Evolutionary conservation across 2,888 invertebrate species (phyloP).

Genomic region (Dolichopus griseipennis): DNA sequence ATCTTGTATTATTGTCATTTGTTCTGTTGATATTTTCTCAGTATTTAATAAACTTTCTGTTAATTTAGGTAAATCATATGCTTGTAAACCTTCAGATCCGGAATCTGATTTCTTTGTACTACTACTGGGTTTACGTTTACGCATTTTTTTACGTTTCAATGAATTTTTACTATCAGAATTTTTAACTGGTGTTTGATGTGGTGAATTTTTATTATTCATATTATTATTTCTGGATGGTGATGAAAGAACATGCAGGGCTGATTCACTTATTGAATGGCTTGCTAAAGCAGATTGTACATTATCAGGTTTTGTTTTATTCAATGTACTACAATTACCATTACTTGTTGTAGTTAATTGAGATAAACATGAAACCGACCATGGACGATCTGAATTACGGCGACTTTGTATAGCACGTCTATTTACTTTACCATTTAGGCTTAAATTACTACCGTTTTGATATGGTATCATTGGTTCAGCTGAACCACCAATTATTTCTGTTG

Average conservation of each 20-base stretch:
- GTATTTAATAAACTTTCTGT: constrained; percentile 53
- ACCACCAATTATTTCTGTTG: constrained; percentile 47
- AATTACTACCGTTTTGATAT: constrained; percentile 31
- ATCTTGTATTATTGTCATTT: constrained; percentile 50
- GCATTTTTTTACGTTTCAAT: constrained; percentile 37
- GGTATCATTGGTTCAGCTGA: constrained; percentile 22
- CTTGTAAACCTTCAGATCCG: constrained; percentile 46
- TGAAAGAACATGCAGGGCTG: constrained; percentile 68
- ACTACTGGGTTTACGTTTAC: constrained; percentile 34
- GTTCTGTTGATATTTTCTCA: constrained; percentile 48
- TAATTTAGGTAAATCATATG: constrained; percentile 23
- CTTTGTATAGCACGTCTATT: constrained; percentile 46
- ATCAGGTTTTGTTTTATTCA: constrained; percentile 25
- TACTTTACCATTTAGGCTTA: constrained; percentile 45
- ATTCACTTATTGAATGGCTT: constrained; percentile 80
- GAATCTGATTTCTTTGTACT: constrained; percentile 45
- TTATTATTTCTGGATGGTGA: constrained; percentile 37
- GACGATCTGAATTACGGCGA: constrained; percentile 49
- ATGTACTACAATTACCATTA: constrained; percentile 25
- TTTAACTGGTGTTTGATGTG: constrained; percentile 25
- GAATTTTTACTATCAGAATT: constrained; percentile 42
- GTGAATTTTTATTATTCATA: constrained; percentile 24
- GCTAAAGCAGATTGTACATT: constrained; percentile 47
- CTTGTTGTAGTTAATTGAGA: constrained; percentile 54
- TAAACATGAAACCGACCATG: constrained; percentile 83